These are phyloP conservation scores for Clivina fossor DNA, from an alignment of 2,888 invertebrate species.

Conservation along the genomic window DNA sequence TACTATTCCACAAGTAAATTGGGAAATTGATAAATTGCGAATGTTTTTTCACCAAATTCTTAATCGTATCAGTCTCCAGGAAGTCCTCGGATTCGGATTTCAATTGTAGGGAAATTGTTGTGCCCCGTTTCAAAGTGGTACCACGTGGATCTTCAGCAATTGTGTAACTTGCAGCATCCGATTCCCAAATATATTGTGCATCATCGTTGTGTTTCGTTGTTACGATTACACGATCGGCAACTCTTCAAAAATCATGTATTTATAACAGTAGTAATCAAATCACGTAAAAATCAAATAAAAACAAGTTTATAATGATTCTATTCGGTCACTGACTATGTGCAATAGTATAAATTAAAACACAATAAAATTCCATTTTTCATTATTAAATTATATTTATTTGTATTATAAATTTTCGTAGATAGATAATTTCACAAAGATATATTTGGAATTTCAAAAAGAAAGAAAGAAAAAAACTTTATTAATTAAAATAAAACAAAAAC, in stretches of 20 bases:
- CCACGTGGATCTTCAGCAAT: slow-evolving; percentile 94
- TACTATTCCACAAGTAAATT: slow-evolving; percentile 86
- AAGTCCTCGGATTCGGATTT: slow-evolving; percentile 98
- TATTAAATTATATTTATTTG: too few species aligned
- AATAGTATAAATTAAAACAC: too few species aligned
- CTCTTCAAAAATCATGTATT: slow-evolving; percentile 53
- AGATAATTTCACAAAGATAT: too few species aligned
- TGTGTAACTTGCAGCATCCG: slow-evolving; percentile 87
- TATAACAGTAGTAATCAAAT: slow-evolving; percentile 6
- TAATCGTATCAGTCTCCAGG: slow-evolving; percentile 88
- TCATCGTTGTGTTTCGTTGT: slow-evolving; percentile 94
- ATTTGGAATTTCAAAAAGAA: too few species aligned
- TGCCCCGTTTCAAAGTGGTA: slow-evolving; percentile 79
- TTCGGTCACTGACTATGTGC: too few species aligned
- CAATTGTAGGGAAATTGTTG: slow-evolving; percentile 72
- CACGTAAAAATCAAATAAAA: background rate
- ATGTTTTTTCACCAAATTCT: slow-evolving; percentile 92
- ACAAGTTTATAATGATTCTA: too few species aligned
- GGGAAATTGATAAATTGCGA: slow-evolving; percentile 99
- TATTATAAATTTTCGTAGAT: too few species aligned
- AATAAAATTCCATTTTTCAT: too few species aligned
- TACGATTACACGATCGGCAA: slow-evolving; percentile 94
- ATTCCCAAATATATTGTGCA: slow-evolving; percentile 95
- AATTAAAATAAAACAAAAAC: too few species aligned
- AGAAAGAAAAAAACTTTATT: too few species aligned